These are phyloP conservation scores for Gambelia wislizenii DNA, from an alignment of 2,797 vertebrate genomes.

Conservation along the genomic window DNA sequence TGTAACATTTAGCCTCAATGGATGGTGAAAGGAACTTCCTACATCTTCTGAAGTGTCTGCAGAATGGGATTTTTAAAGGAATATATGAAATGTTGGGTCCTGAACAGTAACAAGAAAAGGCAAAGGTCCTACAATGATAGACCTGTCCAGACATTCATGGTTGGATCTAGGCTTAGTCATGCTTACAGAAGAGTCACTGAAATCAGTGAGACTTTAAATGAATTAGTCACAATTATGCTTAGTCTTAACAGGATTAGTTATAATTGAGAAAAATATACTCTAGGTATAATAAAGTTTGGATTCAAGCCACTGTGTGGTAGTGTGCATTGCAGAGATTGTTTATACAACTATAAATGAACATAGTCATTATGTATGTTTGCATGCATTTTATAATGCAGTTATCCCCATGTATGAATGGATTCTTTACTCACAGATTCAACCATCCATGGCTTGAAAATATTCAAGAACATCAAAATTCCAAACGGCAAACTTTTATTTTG, in stretches of 20 bases:
- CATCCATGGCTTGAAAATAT: no score
- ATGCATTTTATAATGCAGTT: no score
- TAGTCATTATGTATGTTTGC: neutral
- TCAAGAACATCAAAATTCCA: no score
- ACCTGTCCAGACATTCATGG: no score
- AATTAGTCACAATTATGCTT: neutral
- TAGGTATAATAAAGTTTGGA: no score
- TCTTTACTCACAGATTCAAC: no score
- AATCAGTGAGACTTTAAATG: neutral
- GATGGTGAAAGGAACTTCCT: neutral
- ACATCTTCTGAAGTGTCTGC: neutral
- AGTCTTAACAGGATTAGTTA: no score
- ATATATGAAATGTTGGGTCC: neutral
- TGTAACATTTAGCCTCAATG: neutral
- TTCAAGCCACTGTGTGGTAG: neutral
- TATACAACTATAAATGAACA: neutral
- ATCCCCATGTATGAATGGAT: no score
- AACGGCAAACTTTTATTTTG: no score
- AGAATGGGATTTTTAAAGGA: neutral
- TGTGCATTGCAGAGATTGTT: neutral
- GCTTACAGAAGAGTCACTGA: neutral
- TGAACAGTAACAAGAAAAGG: slow-evolving; percentile 8
- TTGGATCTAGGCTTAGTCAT: neutral
- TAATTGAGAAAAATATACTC: no score
- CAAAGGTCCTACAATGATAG: neutral